A percentile compares a stretch with the other conserved stretches of the same genome.
phyloP scores from a whole-genome alignment of 1,140 invertebrate genomes.

The Bombus waltoni region DNA sequence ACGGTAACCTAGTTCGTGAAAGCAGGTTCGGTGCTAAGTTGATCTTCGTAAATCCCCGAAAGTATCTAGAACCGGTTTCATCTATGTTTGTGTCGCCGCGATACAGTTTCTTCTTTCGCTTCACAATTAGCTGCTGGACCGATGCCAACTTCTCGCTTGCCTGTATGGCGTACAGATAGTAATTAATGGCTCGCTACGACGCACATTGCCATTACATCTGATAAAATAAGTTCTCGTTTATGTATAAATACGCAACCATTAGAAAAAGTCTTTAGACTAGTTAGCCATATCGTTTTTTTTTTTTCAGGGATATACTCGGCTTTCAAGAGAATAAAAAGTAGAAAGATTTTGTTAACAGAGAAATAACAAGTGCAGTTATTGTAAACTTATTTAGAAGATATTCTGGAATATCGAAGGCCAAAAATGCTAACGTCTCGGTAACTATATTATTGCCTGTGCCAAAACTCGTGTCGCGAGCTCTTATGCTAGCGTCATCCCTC shows the following conservation, averaged over 20 bases:
- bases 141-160: constrained; percentile 31
- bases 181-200: constrained; percentile 41
- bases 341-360: neutral
- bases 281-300: too few species aligned
- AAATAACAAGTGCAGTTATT: neutral
- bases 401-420: neutral
- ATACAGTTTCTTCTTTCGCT: constrained; percentile 52
- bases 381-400: neutral
- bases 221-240: neutral
- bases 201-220: neutral
- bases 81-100: constrained; percentile 24
- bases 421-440: constrained; percentile 9
- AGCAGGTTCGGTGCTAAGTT: neutral
- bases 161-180: neutral
- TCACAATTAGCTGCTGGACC: constrained; percentile 57
- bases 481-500: constrained; percentile 58
- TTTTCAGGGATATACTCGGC: neutral
- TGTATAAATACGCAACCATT: neutral
- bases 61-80: constrained; percentile 29
- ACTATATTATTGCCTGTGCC: constrained; percentile 12
- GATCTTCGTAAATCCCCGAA: constrained; percentile 26
- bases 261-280: neutral
- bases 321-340: neutral
- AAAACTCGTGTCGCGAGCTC: constrained; percentile 44
- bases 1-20: constrained; percentile 14